Base-by-base conservation (phyloP, 1,140 invertebrate species). In the Drosophila willistoni region DNA sequence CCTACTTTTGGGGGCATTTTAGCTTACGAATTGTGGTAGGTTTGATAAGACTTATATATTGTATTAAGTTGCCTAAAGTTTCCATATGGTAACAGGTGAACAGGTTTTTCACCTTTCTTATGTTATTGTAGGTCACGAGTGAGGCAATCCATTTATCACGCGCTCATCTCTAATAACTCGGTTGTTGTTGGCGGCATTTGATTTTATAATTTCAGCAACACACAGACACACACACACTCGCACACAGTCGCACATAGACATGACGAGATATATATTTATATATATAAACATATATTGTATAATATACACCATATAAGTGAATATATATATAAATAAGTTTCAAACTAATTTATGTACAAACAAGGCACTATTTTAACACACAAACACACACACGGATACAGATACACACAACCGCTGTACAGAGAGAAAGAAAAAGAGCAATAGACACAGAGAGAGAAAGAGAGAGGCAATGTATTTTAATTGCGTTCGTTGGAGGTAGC, bases 341-440 rank as follows among this genome's bases (percentile, higher is more conserved):
- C 69, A 79, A 78, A 79, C 83, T 87, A 87, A 87, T 87, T 87
- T 79, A 74, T 87, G 77, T 87, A 83, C 84, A 87, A 89, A 87
- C 83, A 87, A 89, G 79, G 84, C 77, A 73, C 80, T 83, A 79
- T 86, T 86, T 86, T 87, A 86, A 83, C 78, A 42, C 77, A 79
- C 39, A 80, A 68, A 25, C 39, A 80, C 39, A 80, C 73, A 25
- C 39, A 79, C 73, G 69, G 41, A 69, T 7, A 54, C 19, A 71
- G 25, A 72, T 59, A 71, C 54, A 71, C 57, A 77, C 60, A 77
- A 25, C 51, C 56, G 64, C 6, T 56, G 63, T 62, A 51, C 12
- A 36, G 72, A 55, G 57, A 42, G 42, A 25, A 22, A 39, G 33
- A 51, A 51, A 51, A 51, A 51, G 44, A 51, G 44, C 44, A 51